Evolutionary conservation across 2,888 invertebrate genomes (phyloP).

Genomic region (Deroplatys truncata): DNA sequence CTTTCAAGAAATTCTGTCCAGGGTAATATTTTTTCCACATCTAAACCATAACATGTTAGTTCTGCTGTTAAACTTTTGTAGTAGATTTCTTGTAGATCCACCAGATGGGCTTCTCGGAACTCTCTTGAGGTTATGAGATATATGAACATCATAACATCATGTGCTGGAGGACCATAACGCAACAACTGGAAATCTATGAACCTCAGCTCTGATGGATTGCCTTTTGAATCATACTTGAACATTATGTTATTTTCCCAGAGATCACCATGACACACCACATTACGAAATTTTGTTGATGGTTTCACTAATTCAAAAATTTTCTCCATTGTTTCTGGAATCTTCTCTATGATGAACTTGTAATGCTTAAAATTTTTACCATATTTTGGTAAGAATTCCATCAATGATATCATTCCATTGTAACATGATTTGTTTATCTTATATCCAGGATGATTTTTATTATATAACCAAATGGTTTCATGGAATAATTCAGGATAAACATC

Average conservation of each 20-base stretch:
- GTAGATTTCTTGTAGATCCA: constrained; percentile 38
- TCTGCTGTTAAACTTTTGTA: background rate
- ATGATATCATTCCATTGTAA: background rate
- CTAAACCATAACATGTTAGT: background rate
- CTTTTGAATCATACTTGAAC: constrained; percentile 38
- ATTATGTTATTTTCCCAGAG: constrained; percentile 44
- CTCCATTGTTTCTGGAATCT: background rate
- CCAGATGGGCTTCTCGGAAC: constrained; percentile 35
- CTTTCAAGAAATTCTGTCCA: background rate
- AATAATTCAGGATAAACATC: background rate
- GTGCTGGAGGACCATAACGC: constrained; percentile 40
- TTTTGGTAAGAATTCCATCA: background rate
- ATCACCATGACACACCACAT: constrained; percentile 43
- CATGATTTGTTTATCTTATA: background rate
- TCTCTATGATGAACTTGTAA: background rate
- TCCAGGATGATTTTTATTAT: background rate
- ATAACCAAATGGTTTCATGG: background rate
- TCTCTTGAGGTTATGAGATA: constrained; percentile 39
- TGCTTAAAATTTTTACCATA: background rate
- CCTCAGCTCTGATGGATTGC: constrained; percentile 28
- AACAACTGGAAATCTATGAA: constrained; percentile 30
- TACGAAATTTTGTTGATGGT: background rate
- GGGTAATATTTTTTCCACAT: background rate
- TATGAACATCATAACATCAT: constrained; percentile 41
- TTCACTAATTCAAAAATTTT: background rate